Evolutionary conservation across 2,888 invertebrate species (phyloP), one percentile per base, ranked within the genome.

Genomic region (Cosmia pyralina): DNA sequence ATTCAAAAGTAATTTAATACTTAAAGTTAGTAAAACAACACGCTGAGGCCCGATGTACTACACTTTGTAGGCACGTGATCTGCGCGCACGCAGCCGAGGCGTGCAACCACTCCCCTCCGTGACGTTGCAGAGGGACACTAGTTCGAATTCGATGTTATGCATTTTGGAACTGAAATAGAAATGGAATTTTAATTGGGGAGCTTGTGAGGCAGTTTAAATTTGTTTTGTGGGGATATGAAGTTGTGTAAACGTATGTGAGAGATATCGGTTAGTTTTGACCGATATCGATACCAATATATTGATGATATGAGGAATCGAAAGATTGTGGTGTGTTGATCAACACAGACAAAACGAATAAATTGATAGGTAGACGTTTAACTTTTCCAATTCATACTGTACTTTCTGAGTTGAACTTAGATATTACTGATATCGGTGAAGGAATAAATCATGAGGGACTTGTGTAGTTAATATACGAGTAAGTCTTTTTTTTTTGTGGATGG

Each of bases 31-130:
- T 75, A 38, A 71, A 63, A 77, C 66, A 83, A 67, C 74, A 79
- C 69, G 74, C 58, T 11, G 66, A 28, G 55, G 69, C 66, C 55
- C 69, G 59, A 59, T 71, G 83, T 69, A 60, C 48, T 71, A 69
- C 74, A 69, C 83, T 48, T 57, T 46, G 60, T 34, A 17, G 28
- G 69, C 77, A 75, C 84, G 86, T 85, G 84, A 73, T 64, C 64
- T 65, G 71, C 83, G 82, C 72, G 64, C 88, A 88, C 88, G 88
- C 86, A 63, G 48, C n/a, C 50, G 53, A 34, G 48, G 79, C 88
- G 86, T 88, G 85, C 55, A 68, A 75, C 69, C 85, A 73, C 82
- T 77, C 85, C 81, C 85, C 83, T 78, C 59, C 22, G 50, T 79
- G 76, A 82, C 82, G 81, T 62, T 52, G 34, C 44, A 13, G 48